phyloP scores from a whole-genome alignment of 23 tunicate genomes.

The Trididemnum clinides region DNA sequence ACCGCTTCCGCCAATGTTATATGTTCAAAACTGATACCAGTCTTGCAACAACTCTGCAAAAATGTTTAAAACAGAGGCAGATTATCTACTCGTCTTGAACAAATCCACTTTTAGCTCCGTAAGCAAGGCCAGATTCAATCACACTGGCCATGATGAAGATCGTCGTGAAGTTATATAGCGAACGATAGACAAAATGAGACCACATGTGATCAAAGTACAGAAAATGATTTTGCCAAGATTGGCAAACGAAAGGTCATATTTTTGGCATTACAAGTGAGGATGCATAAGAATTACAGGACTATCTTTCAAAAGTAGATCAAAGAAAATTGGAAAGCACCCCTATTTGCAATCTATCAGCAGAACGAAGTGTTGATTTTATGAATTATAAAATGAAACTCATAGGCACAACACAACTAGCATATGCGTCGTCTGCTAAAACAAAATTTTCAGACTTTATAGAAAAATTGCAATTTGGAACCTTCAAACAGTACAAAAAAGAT shows the following conservation, averaged over 20 bases:
- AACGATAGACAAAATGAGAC: no score
- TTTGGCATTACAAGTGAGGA: no score
- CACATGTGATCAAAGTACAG: no score
- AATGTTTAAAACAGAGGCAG: neutral
- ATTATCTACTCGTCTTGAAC: neutral
- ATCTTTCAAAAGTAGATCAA: neutral
- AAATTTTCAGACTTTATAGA: no score
- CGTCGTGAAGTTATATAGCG: no score
- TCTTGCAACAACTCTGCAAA: neutral
- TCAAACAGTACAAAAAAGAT: no score
- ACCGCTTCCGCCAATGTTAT: neutral
- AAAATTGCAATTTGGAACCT: no score
- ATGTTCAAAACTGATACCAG: neutral
- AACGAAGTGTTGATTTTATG: neutral
- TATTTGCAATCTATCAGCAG: neutral
- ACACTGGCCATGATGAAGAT: no score
- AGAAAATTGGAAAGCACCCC: neutral
- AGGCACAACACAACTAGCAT: no score
- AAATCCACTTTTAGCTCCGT: neutral
- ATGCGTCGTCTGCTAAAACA: no score
- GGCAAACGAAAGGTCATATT: no score
- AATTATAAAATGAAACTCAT: neutral
- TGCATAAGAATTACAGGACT: no score
- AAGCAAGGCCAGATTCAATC: neutral
- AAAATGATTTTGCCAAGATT: neutral